A percentile compares a stretch with the other conserved stretches of the same genome.
Evolutionary conservation across 2,113 vertebrate genomes (phyloP).

Genomic region (Seriola dumerili): DNA sequence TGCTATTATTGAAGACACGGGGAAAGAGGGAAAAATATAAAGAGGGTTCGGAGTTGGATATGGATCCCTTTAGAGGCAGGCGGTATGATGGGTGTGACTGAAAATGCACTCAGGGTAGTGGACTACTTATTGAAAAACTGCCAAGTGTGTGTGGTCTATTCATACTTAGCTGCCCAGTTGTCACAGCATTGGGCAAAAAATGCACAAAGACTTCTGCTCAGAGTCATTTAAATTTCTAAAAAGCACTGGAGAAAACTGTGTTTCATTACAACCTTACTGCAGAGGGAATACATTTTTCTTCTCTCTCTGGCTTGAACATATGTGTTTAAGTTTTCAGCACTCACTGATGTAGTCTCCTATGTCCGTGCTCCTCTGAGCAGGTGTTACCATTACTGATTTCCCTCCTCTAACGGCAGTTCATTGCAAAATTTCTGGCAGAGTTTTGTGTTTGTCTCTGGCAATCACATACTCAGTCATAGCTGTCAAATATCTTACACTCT

Average conservation of each 20-base stretch:
- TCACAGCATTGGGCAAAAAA: neutral
- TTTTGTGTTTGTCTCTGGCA: constrained; percentile 36
- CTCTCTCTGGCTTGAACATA: neutral
- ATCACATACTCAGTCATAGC: constrained; percentile 31
- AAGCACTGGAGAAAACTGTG: neutral
- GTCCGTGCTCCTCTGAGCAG: constrained; percentile 12
- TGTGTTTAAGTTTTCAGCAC: constrained; percentile 16
- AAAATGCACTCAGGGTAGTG: neutral
- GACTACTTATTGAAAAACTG: neutral
- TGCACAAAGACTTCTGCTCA: neutral
- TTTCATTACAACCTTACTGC: neutral
- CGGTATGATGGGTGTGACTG: constrained; percentile 19
- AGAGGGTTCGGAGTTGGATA: neutral
- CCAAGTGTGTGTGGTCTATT: neutral
- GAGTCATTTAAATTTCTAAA: neutral
- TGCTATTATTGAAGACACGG: constrained; percentile 49
- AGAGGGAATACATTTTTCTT: neutral
- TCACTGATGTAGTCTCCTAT: neutral
- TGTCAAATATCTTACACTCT: constrained; percentile 41
- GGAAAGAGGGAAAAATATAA: neutral
- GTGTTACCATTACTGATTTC: constrained; percentile 34
- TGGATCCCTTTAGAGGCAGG: neutral
- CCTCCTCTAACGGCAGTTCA: neutral
- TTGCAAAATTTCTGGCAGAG: constrained; percentile 56
- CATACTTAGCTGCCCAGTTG: neutral